Conservation (phyloP, 2,888 invertebrate genomes). For the Drosophila anceps region DNA sequence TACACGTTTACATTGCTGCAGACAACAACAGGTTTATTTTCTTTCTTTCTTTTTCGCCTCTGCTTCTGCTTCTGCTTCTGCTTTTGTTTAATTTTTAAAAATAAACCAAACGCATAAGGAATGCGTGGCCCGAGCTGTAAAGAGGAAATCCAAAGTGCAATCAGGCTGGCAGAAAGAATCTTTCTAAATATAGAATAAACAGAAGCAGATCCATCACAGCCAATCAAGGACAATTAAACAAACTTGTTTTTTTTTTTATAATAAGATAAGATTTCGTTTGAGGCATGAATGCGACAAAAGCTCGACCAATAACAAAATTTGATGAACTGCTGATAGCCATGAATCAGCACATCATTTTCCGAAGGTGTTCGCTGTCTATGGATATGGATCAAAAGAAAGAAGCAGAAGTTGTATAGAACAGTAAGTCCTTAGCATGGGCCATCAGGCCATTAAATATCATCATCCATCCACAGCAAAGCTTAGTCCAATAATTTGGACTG, state of each 20-base stretch:
- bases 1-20: slow-evolving; percentile 7
- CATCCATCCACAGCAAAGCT: too few species aligned
- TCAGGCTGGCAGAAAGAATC: neutral
- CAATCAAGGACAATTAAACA: slow-evolving; percentile 45
- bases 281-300: neutral
- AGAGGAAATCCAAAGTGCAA: slow-evolving; percentile 16
- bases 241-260: slow-evolving; percentile 7
- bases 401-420: too few species aligned
- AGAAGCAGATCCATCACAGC: neutral
- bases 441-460: too few species aligned
- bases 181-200: slow-evolving; percentile 60
- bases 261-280: slow-evolving; percentile 14
- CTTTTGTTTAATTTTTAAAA: slow-evolving; percentile 45
- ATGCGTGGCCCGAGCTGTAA: slow-evolving; percentile 11
- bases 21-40: slow-evolving; percentile 65
- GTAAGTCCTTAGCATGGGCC: too few species aligned
- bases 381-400: neutral
- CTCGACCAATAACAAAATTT: neutral
- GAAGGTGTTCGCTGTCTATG: too few species aligned
- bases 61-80: slow-evolving; percentile 9
- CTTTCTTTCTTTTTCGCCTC: slow-evolving; percentile 8
- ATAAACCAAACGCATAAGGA: slow-evolving; percentile 39
- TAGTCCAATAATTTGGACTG: neutral
- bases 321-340: neutral
- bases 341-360: neutral